Evolutionary conservation across 2,888 invertebrate species (phyloP), one percentile per base, ranked within the genome.

Genomic region (Epirrhoe tristata): DNA sequence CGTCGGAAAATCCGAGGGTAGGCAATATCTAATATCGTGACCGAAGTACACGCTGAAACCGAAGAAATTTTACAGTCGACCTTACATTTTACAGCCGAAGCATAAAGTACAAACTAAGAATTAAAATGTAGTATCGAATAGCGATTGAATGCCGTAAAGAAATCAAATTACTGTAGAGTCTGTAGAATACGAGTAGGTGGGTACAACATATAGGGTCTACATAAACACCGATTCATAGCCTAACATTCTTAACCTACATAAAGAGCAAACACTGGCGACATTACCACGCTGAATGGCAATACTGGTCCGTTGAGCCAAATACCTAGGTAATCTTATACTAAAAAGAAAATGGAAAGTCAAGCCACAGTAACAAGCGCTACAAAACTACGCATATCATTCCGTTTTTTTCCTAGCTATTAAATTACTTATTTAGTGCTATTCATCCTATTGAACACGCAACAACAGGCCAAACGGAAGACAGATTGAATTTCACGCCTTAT

Each of bases 41-140:
- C 69, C 66, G 60, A 50, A 58, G 64, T 63, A 66, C 70, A 63
- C 62, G 71, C 62, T 69, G 52, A 70, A 71, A 71, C 34, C 66
- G 51, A 67, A 74, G 70, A 66, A 68, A 71, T 77, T 76, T 74
- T 72, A 71, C 74, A 74, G 73, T 71, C 75, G 74, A 80, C 77
- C 78, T 77, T 76, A 75, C 67, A 73, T 75, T 81, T 77, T 73
- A 75, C 74, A 77, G 73, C 77, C 76, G 58, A 51, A 71, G 50
- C 77, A 76, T 80, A 74, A 76, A 77, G 70, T 76, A 72, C 68
- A 72, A 66, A 73, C 63, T 69, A 73, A 43, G 54, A 65, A 69
- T 66, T 70, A 69, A 71, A 63, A 67, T 68, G 50, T 50, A 58
- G 39, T 69, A 68, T 66, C 58, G 63, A 65, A 67, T 55, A 65